A percentile compares a stretch with the other conserved stretches of the same genome.
Evolutionary conservation across 2,797 vertebrate genomes (phyloP).

Genomic region (Dromococcyx pavoninus): DNA sequence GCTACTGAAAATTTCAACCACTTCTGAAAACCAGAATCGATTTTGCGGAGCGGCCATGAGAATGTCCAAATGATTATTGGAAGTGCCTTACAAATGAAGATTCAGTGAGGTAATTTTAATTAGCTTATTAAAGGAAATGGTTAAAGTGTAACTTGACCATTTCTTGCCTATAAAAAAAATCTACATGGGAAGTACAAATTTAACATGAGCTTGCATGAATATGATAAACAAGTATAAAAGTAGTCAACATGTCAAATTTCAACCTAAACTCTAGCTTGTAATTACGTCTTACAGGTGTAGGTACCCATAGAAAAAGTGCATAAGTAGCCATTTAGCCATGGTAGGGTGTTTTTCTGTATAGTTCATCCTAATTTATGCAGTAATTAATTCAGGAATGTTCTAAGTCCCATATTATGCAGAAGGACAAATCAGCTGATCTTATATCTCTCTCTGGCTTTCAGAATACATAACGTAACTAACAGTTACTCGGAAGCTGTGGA

Average conservation of each 20-base stretch:
- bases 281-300: not conserved
- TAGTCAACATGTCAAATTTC: not conserved
- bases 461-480: constrained; percentile 52
- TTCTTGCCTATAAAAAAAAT: not conserved
- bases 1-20: not conserved
- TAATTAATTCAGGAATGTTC: constrained; percentile 38
- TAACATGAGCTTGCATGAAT: not conserved
- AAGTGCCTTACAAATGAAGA: not conserved
- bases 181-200: not conserved
- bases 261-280: not conserved
- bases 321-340: not conserved
- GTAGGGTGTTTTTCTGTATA: not conserved
- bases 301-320: not conserved
- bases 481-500: constrained; percentile 71
- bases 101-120: not conserved
- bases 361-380: constrained; percentile 12
- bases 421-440: constrained; percentile 34
- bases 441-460: constrained; percentile 39
- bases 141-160: not conserved
- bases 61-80: not conserved
- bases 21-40: not conserved
- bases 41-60: not conserved
- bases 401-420: constrained; percentile 7
- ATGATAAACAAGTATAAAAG: not conserved
- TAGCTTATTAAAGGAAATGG: not conserved